phyloP scores from a whole-genome alignment of 2,888 invertebrate genomes.

The Entomobrya multifasciata region DNA sequence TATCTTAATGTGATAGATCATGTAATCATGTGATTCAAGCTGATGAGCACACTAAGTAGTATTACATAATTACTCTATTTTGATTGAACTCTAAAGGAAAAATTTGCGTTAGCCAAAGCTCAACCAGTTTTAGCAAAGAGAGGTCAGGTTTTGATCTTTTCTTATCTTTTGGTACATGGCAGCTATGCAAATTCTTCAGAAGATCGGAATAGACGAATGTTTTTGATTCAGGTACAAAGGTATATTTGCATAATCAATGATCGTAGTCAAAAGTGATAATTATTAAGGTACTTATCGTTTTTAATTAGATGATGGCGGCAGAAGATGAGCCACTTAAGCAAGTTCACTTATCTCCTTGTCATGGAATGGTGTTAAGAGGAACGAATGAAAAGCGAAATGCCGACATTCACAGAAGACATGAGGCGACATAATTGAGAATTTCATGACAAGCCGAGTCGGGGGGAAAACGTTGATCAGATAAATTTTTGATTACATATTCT shows the following conservation, averaged over 20 bases:
- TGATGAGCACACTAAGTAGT: too few species aligned
- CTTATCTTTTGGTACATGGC: slow-evolving; percentile 84
- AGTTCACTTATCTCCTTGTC: slow-evolving; percentile 83
- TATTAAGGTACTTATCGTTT: neutral
- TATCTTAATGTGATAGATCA: too few species aligned
- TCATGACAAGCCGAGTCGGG: too few species aligned
- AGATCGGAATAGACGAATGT: slow-evolving; percentile 84
- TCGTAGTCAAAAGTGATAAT: too few species aligned
- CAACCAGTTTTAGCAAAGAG: slow-evolving; percentile 83
- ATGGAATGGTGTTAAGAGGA: slow-evolving; percentile 84
- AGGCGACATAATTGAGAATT: slow-evolving; percentile 1
- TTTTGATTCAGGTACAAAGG: slow-evolving; percentile 82
- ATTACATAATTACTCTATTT: neutral
- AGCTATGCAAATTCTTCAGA: slow-evolving; percentile 84
- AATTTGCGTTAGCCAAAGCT: slow-evolving; percentile 83
- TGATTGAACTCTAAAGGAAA: slow-evolving; percentile 79
- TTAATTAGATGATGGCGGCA: slow-evolving; percentile 82
- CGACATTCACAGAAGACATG: slow-evolving; percentile 79
- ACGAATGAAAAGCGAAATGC: slow-evolving; percentile 82
- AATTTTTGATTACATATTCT: too few species aligned
- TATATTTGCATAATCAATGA: too few species aligned
- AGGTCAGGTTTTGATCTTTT: slow-evolving; percentile 85
- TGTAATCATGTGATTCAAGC: too few species aligned
- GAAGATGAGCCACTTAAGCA: slow-evolving; percentile 83
- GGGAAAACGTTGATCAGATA: too few species aligned